phyloP scores from a whole-genome alignment of 2,888 invertebrate genomes.

The Scelioninae gen. 1 region DNA sequence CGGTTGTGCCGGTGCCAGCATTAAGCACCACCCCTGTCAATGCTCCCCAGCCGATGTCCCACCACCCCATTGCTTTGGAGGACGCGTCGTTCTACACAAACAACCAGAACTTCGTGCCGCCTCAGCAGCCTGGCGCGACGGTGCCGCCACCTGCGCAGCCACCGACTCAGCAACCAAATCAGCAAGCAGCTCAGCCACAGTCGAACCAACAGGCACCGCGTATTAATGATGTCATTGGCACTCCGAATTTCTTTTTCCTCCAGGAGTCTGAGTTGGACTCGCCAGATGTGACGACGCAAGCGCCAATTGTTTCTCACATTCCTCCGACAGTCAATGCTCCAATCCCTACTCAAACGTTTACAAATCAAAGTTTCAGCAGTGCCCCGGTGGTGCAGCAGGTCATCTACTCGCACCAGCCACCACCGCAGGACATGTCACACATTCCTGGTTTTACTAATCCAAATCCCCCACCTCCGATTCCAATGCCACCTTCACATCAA shows the following conservation, averaged over 20 bases:
- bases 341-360: slow-evolving; percentile 93
- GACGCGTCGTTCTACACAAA: too few relatives aligned
- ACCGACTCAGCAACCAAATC: slow-evolving; percentile 60
- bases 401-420: slow-evolving; percentile 84
- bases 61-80: too few relatives aligned
- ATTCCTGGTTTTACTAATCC: slow-evolving; percentile 86
- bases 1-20: too few relatives aligned
- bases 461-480: slow-evolving; percentile 86
- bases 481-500: slow-evolving; percentile 85
- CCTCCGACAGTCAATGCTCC: slow-evolving; percentile 85
- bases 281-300: slow-evolving; percentile 85
- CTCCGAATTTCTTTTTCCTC: slow-evolving; percentile 91
- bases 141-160: too few relatives aligned
- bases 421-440: slow-evolving; percentile 83
- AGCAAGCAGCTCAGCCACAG: too few relatives aligned
- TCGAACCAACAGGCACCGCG: slow-evolving; percentile 87
- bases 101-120: too few relatives aligned
- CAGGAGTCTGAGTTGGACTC: slow-evolving; percentile 96
- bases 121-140: too few relatives aligned
- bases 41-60: too few relatives aligned
- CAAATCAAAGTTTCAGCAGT: slow-evolving; percentile 91
- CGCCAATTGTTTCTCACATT: slow-evolving; percentile 83
- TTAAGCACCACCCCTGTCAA: too few relatives aligned
- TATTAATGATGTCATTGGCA: slow-evolving; percentile 90
- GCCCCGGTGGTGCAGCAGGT: slow-evolving; percentile 81